phyloP scores from a whole-genome alignment of 92 coral and sea anemone species.

The Blastomussa wellsi region DNA sequence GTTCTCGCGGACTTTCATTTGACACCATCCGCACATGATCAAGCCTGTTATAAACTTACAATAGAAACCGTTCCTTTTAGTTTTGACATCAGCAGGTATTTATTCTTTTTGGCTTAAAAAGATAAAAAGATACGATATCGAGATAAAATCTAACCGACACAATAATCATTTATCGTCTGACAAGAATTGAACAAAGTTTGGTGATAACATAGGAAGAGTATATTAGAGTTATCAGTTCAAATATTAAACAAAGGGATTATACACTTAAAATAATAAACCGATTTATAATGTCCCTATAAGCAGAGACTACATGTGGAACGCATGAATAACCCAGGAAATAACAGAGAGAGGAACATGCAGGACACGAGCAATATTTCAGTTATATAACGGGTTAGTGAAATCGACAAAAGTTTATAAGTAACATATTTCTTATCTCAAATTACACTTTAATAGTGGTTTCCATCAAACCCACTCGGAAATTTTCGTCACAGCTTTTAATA shows the following conservation, averaged over 20 bases:
- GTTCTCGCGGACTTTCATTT: too few species aligned
- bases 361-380: neutral
- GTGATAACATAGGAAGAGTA: neutral
- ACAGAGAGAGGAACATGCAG: neutral
- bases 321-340: neutral
- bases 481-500: neutral
- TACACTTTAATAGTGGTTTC: neutral
- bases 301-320: neutral
- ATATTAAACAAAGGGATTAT: neutral
- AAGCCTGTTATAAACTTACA: neutral
- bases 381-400: neutral
- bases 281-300: neutral
- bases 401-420: neutral
- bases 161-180: slow-evolving; percentile 11
- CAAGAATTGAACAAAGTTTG: neutral
- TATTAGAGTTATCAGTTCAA: neutral
- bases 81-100: neutral
- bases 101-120: neutral
- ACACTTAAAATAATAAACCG: neutral
- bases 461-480: neutral
- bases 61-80: neutral
- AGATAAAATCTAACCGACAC: neutral
- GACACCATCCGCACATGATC: neutral
- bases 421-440: neutral
- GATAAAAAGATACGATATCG: neutral